Evolutionary conservation across 2,797 vertebrate genomes (phyloP).

Genomic region (Oreochromis mossambicus): DNA sequence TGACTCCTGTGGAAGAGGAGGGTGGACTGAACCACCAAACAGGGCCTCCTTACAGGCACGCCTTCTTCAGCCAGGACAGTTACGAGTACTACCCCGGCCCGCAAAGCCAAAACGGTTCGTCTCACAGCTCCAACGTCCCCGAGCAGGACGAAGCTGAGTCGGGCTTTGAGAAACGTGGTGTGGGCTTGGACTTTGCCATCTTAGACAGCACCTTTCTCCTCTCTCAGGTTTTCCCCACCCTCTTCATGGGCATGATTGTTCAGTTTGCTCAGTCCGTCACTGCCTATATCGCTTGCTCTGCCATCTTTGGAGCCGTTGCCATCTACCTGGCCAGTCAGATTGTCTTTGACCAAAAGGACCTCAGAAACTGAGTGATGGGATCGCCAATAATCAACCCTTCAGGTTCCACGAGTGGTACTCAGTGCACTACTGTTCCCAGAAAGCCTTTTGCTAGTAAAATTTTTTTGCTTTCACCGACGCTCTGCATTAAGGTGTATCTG

Average conservation of each 20-base stretch:
- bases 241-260: slow-evolving; percentile 82
- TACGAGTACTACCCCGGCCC: slow-evolving; percentile 47
- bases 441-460: slow-evolving; percentile 42
- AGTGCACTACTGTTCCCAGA: slow-evolving; percentile 51
- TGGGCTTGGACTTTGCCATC: slow-evolving; percentile 81
- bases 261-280: slow-evolving; percentile 80
- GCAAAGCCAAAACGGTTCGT: slow-evolving; percentile 44
- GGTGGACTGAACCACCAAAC: slow-evolving; percentile 41
- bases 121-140: background rate
- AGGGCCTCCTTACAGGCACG: slow-evolving; percentile 39
- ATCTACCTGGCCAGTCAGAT: slow-evolving; percentile 74
- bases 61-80: slow-evolving; percentile 36
- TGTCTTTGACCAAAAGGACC: slow-evolving; percentile 80
- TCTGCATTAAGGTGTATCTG: background rate
- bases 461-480: slow-evolving; percentile 6
- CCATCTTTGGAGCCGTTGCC: slow-evolving; percentile 74
- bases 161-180: slow-evolving; percentile 69
- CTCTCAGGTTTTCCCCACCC: slow-evolving; percentile 81
- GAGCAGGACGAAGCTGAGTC: slow-evolving; percentile 42
- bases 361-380: slow-evolving; percentile 53
- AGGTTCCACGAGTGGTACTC: slow-evolving; percentile 13
- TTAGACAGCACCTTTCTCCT: slow-evolving; percentile 82
- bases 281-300: slow-evolving; percentile 77
- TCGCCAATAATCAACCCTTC: background rate
- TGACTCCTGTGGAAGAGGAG: slow-evolving; percentile 59